Evolutionary conservation across 2,797 vertebrate genomes (phyloP), one percentile per base, ranked within the genome.

Genomic region (Danio choprae): DNA sequence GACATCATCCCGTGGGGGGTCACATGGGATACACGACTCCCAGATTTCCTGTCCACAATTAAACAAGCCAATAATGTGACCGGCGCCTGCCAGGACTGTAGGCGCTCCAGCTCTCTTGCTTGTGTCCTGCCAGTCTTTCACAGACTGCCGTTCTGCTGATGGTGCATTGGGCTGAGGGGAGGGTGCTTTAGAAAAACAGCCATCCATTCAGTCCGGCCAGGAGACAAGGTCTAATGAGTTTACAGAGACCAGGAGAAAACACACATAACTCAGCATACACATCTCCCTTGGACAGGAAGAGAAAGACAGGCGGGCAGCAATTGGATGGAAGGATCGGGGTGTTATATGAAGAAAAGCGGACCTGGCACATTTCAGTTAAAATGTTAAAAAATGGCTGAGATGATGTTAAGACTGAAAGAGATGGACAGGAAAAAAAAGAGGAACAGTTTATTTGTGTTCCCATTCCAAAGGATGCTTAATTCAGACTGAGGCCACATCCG

Each of bases 41-140:
- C 83, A 83, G 68, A 85, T 79, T 87, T 87, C 81, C 88, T 80
- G 82, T 87, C 80, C 68, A 81, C 79, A 77, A 85, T 80, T 77
- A 84, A 86, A 71, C 69, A 12, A 56, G 81, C 71, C 65, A 87
- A 80, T 83, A 76, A 84, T 67, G 50, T 86, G 84, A 56, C 71
- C 74, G 85, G 83, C 81, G 83, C 87, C 86, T 72, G 70, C 56
- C 56, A 73, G 74, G 46, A 68, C 58, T n/a, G 18, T 40, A 58
- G 59, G 71, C 71, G 20, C 41, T 46, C 40, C 55, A 3, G 8
- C 71, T 65, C 50, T 74, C 41, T 64, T 51, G 20, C 62, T 43
- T 43, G 44, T 22, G 41, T 43, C 56, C 16, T 62, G 56, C 56
- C 67, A 63, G 70, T 53, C 65, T 59, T 51, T 59, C 15, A 69